Percentiles rank a stretch among this genome's conserved stretches.
These are phyloP conservation scores for Salarias fasciatus DNA, from an alignment of 2,797 vertebrate species.

Conservation along the genomic window DNA sequence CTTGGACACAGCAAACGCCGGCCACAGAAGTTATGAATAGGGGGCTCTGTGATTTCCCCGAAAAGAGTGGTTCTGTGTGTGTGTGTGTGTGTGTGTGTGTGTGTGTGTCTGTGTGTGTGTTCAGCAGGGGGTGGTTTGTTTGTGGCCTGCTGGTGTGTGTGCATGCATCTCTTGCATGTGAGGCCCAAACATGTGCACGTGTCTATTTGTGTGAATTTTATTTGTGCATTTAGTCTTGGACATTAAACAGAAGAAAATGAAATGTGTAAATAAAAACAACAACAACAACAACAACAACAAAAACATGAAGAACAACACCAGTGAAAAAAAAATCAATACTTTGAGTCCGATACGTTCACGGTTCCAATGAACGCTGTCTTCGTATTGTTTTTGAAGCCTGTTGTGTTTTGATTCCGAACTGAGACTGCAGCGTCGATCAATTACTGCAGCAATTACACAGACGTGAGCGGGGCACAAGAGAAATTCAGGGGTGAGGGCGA, in stretches of 20 bases:
- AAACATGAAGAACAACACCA: background rate
- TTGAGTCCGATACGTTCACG: no score
- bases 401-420: slow-evolving; percentile 13
- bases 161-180: slow-evolving; percentile 31
- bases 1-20: slow-evolving; percentile 65
- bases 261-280: no score
- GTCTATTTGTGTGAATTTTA: background rate
- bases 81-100: slow-evolving; percentile 17
- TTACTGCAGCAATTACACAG: slow-evolving; percentile 69
- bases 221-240: background rate
- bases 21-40: slow-evolving; percentile 66
- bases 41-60: slow-evolving; percentile 65
- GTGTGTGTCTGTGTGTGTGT: slow-evolving; percentile 32
- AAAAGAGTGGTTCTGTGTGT: slow-evolving; percentile 46
- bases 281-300: no score
- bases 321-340: no score
- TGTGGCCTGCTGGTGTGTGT: slow-evolving; percentile 31
- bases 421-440: slow-evolving; percentile 40
- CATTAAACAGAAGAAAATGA: background rate
- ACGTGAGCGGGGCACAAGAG: slow-evolving; percentile 44
- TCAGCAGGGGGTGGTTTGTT: slow-evolving; percentile 48
- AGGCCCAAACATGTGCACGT: slow-evolving; percentile 39
- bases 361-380: background rate
- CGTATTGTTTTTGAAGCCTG: slow-evolving; percentile 2
- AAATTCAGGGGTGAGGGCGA: slow-evolving; percentile 52